Evolutionary conservation across 2,113 vertebrate genomes (phyloP).

Genomic region (Monarcha castaneiventris): DNA sequence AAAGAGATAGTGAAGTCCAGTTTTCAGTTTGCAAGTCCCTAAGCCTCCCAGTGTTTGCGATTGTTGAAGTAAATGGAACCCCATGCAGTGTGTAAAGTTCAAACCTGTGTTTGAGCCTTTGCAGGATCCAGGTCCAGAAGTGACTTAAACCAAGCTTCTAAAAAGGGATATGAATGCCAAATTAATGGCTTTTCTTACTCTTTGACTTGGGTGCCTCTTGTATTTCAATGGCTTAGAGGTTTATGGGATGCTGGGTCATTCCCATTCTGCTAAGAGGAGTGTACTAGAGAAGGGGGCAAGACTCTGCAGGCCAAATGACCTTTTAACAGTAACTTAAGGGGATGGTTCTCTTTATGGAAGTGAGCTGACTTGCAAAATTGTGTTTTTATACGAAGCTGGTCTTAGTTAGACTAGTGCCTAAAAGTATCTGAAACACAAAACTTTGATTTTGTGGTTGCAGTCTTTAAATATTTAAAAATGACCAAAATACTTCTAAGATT

Average conservation of each 20-base stretch:
- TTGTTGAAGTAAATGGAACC: neutral
- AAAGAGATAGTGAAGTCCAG: neutral
- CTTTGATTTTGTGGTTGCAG: slow-evolving; percentile 67
- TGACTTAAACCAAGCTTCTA: neutral
- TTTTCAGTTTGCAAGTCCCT: neutral
- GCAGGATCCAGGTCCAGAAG: neutral
- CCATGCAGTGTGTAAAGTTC: neutral
- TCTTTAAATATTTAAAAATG: slow-evolving; percentile 51
- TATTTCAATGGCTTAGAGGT: slow-evolving; percentile 16
- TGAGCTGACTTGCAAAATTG: slow-evolving; percentile 53
- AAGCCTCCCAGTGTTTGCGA: neutral
- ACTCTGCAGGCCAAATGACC: slow-evolving; percentile 41
- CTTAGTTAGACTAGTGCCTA: slow-evolving; percentile 65
- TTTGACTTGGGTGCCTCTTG: neutral
- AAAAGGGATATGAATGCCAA: neutral
- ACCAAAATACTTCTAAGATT: slow-evolving; percentile 26
- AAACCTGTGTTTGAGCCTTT: neutral
- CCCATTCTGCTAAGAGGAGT: slow-evolving; percentile 7
- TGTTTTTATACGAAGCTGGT: slow-evolving; percentile 67
- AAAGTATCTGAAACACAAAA: slow-evolving; percentile 61
- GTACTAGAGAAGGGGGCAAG: neutral
- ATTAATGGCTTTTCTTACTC: slow-evolving; percentile 5
- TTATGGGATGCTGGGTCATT: slow-evolving; percentile 19
- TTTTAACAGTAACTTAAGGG: slow-evolving; percentile 35
- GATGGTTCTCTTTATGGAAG: slow-evolving; percentile 61